Conservation (phyloP, 2,797 vertebrate genomes). For the Atherinosoma microstoma region DNA sequence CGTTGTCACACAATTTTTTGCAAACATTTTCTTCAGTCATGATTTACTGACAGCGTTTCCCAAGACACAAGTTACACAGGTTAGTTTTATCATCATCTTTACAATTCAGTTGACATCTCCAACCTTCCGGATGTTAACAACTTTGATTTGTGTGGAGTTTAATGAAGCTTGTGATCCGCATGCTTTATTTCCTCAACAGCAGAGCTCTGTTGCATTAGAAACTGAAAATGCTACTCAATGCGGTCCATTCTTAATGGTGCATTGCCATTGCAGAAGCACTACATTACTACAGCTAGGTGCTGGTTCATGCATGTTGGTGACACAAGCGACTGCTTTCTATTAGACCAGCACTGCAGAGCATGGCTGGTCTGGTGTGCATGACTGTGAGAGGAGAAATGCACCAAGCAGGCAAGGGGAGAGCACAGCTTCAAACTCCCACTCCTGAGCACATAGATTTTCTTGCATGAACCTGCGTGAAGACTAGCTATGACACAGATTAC, state of each 20-base stretch:
- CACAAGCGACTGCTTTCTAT: conserved; percentile 1
- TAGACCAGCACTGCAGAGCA: conserved; percentile 33
- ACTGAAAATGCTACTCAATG: background rate
- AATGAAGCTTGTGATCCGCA: background rate
- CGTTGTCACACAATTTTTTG: background rate
- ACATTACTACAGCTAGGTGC: background rate
- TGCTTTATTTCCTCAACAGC: background rate
- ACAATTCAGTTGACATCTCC: background rate
- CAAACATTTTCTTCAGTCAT: background rate
- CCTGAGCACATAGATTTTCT: conserved; percentile 14
- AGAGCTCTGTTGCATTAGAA: background rate
- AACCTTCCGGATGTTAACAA: background rate
- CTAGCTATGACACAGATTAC: conserved; percentile 5
- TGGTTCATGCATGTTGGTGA: conserved; percentile 3
- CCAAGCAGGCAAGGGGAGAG: conserved; percentile 14
- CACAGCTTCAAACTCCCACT: conserved; percentile 20
- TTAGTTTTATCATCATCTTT: background rate
- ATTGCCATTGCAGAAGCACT: background rate
- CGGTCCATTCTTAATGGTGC: background rate
- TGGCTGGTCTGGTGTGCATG: conserved; percentile 14
- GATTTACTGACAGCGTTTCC: background rate
- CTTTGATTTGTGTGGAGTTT: background rate
- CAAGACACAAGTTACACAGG: background rate
- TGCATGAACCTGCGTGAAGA: conserved; percentile 6
- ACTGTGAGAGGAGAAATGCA: conserved; percentile 18